Evolutionary conservation across 1,140 invertebrate genomes (phyloP).

Genomic region (Hypothenemus hampei): DNA sequence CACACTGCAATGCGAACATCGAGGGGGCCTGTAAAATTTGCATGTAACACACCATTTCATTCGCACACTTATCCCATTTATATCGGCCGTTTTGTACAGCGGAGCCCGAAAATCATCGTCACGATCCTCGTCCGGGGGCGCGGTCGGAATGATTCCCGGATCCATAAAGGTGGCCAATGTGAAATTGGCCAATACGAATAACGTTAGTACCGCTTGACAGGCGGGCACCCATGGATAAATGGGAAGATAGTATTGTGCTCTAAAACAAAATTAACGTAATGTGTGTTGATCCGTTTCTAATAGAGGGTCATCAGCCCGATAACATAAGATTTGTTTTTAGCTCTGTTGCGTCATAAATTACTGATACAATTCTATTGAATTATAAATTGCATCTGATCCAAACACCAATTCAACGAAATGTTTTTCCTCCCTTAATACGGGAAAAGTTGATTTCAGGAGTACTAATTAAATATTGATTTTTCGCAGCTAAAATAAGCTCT

Average conservation of each 20-base stretch:
- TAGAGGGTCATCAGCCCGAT: too few species aligned
- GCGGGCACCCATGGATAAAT: slow-evolving; percentile 85
- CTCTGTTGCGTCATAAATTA: too few species aligned
- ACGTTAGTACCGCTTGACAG: slow-evolving; percentile 88
- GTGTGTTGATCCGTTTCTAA: too few species aligned
- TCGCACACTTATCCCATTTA: slow-evolving; percentile 95
- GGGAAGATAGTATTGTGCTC: slow-evolving; percentile 79
- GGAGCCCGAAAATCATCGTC: slow-evolving; percentile 97
- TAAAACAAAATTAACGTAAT: slow-evolving; percentile 51
- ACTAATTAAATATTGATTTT: too few species aligned
- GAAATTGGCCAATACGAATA: slow-evolving; percentile 98
- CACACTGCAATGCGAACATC: slow-evolving; percentile 98
- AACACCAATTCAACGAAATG: too few species aligned
- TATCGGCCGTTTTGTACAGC: slow-evolving; percentile 96
- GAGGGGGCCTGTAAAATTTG: slow-evolving; percentile 97
- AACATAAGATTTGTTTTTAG: too few species aligned
- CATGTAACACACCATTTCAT: slow-evolving; percentile 99
- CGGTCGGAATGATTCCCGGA: slow-evolving; percentile 95
- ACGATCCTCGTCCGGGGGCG: slow-evolving; percentile 91
- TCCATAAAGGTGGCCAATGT: slow-evolving; percentile 99
- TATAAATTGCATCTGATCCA: too few species aligned
- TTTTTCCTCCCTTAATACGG: too few species aligned
- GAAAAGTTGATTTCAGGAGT: too few species aligned
- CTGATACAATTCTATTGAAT: too few species aligned
- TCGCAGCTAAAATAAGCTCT: too few species aligned